Conservation (phyloP, 1,140 invertebrate genomes). For the Drosophila sp. region DNA sequence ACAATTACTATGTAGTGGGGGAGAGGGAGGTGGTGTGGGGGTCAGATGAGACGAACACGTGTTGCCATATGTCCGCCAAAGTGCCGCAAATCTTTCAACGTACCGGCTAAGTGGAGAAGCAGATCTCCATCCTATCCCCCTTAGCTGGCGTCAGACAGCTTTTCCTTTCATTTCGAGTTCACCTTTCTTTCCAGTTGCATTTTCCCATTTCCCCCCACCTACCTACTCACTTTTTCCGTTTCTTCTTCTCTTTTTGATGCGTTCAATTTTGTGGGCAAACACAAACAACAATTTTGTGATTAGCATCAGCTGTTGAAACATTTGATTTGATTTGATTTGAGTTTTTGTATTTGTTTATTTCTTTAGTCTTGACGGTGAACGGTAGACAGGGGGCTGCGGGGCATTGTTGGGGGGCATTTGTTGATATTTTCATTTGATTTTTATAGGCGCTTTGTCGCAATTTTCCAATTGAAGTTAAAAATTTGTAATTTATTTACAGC, state of each 20-base stretch:
- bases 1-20: constrained; percentile 36
- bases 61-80: constrained; percentile 72
- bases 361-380: constrained; percentile 39
- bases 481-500: constrained; percentile 53
- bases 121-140: neutral
- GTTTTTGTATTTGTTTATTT: constrained; percentile 66
- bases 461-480: constrained; percentile 62
- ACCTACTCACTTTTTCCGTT: neutral
- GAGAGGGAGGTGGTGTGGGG: constrained; percentile 5
- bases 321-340: constrained; percentile 50
- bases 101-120: constrained; percentile 64
- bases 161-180: constrained; percentile 49
- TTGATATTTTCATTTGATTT: constrained; percentile 68
- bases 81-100: constrained; percentile 74
- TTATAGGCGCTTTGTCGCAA: constrained; percentile 66
- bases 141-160: constrained; percentile 45
- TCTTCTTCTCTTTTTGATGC: constrained; percentile 42
- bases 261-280: constrained; percentile 79
- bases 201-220: neutral
- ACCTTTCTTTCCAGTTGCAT: constrained; percentile 42
- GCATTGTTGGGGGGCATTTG: constrained; percentile 32
- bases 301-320: constrained; percentile 79
- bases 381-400: neutral
- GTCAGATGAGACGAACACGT: constrained; percentile 52
- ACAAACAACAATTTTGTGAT: constrained; percentile 65